Evolutionary conservation across 1,140 invertebrate species (phyloP).

Genomic region (Drosophila subobscura): DNA sequence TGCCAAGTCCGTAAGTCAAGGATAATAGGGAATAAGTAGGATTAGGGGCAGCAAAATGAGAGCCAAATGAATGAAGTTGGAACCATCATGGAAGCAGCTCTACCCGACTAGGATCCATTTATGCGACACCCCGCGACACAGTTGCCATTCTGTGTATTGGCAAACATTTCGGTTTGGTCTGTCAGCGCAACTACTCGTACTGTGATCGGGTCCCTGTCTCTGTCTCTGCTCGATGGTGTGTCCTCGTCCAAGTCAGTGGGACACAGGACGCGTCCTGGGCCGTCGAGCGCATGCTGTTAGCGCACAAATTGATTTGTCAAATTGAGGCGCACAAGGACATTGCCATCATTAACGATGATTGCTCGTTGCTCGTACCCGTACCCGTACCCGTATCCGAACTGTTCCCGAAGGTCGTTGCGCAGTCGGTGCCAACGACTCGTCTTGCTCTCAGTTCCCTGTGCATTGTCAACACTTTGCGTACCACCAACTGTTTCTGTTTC

Average conservation of each 20-base stretch:
- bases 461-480: constrained; percentile 76
- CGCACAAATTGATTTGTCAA: constrained; percentile 79
- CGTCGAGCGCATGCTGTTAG: constrained; percentile 70
- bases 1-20: constrained; percentile 70
- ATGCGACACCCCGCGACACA: constrained; percentile 29
- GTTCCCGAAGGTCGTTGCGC: constrained; percentile 64
- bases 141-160: constrained; percentile 51
- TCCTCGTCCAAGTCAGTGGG: constrained; percentile 2
- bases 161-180: constrained; percentile 74
- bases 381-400: constrained; percentile 11
- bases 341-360: constrained; percentile 81
- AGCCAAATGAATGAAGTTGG: constrained; percentile 23
- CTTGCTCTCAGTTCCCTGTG: constrained; percentile 8
- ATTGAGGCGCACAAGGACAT: constrained; percentile 74
- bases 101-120: constrained; percentile 8
- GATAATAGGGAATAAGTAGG: constrained; percentile 54
- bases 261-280: constrained; percentile 21
- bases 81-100: background rate
- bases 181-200: constrained; percentile 59
- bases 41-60: constrained; percentile 8
- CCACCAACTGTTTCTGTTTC: constrained; percentile 75
- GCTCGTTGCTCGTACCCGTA: constrained; percentile 27
- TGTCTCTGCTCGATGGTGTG: background rate
- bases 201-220: constrained; percentile 14
- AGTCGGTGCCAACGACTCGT: constrained; percentile 63